Base-by-base conservation (phyloP, 1,140 invertebrate genomes). In the Chelonus insularis region DNA sequence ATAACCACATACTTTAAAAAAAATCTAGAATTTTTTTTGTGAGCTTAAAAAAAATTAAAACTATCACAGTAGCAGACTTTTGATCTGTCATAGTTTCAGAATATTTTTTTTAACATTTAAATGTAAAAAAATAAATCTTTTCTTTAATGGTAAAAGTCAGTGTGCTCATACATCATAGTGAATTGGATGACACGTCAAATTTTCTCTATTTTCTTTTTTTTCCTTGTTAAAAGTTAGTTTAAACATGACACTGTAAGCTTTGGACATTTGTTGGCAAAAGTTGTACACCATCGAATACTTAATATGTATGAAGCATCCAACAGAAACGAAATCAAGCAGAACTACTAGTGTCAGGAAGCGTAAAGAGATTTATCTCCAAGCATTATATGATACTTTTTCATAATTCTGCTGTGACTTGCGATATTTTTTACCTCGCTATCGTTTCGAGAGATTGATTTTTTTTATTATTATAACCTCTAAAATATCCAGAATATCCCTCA, bases 301-400 rank as follows among this genome's bases (percentile, higher is more conserved):
- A 62, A 62, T 62, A 62, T 62, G 61, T 62, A 62, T 62, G 61
- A 62, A 45, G 39, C 25, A 45, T 16, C 51, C 12, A 41, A 25
- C 25, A 32, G 29, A 55, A 57, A 39, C 54, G 55, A 57, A 62
- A 62, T 62, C 52, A n/a, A 62, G 61, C 54, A n/a, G 11, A n/a
- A 37, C 36, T 32, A 52, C 45, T 36, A 57, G 25, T 29, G 54
- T 62, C 61, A 50, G 48, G 61, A 56, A 48, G 57, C 32, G 29
- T 41, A 39, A n/a, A 32, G 47, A 57, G 61, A 62, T 62, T 62
- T 62, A 62, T 62, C 55, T 45, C n/a, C 29, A 21, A 54, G 50
- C 50, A 57, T 47, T 62, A 43, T 57, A 51, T 57, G 43, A 62
- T 62, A 54, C 20, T 57, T 62, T 55, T 47, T 29, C 54, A 34